These are phyloP conservation scores for Cyprinus carpio DNA, from an alignment of 2,113 vertebrate genomes.

Conservation along the genomic window DNA sequence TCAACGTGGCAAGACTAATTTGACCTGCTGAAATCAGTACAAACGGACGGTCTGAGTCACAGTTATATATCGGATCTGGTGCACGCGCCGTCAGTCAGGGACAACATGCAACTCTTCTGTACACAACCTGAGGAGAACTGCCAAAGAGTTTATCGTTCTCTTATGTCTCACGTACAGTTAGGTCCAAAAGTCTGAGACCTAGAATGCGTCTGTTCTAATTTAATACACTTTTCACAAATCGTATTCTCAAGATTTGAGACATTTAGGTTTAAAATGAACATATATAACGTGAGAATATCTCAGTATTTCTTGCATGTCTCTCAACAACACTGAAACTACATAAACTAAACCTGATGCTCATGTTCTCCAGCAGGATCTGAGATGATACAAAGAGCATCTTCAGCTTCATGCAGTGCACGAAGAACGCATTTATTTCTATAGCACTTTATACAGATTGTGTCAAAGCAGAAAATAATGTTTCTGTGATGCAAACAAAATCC, in stretches of 20 bases:
- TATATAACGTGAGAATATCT: neutral
- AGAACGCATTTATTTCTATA: too few relatives aligned
- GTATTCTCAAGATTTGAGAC: neutral
- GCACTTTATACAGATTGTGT: neutral
- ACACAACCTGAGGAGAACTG: neutral
- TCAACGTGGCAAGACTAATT: neutral
- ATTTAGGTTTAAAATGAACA: neutral
- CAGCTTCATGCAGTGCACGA: neutral
- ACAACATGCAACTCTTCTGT: conserved; percentile 34
- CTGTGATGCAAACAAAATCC: neutral
- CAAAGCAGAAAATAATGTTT: neutral
- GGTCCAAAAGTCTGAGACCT: conserved; percentile 20
- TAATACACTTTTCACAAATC: neutral
- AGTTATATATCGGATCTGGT: neutral
- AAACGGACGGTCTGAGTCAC: neutral
- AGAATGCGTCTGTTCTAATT: neutral
- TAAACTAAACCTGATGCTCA: too few relatives aligned
- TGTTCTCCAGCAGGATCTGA: too few relatives aligned
- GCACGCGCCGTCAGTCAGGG: neutral
- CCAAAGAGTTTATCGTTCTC: conserved; percentile 6
- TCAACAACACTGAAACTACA: neutral
- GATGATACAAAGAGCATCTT: neutral
- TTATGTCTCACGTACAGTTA: conserved; percentile 22
- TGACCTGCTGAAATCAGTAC: conserved; percentile 6
- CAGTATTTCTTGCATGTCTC: neutral